Percentiles rank a stretch among this genome's conserved stretches.
Evolutionary conservation across 1,140 invertebrate genomes (phyloP).

Genomic region (Drosophila bipectinata): DNA sequence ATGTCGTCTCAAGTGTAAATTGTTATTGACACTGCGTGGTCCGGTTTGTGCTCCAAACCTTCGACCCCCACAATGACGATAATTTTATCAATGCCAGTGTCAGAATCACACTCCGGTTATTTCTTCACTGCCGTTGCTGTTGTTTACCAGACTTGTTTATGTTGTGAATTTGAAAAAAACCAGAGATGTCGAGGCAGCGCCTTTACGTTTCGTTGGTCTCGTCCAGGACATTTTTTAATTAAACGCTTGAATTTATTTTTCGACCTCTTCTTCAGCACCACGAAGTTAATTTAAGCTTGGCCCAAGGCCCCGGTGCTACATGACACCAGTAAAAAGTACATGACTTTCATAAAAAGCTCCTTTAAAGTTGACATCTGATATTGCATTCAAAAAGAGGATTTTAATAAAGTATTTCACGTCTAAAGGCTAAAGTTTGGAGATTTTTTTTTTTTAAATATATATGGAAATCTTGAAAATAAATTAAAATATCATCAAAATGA

Average conservation of each 20-base stretch:
- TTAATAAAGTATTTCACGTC: no score
- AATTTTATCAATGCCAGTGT: conserved; percentile 65
- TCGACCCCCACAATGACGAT: conserved; percentile 24
- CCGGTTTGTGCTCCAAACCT: not conserved
- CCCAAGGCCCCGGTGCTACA: no score
- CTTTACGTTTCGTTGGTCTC: not conserved
- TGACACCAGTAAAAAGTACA: no score
- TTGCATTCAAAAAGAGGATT: no score
- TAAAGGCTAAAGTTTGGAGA: no score
- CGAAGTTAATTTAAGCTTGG: conserved; percentile 37
- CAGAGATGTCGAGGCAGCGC: conserved; percentile 12
- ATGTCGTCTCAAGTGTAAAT: conserved; percentile 81
- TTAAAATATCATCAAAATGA: no score
- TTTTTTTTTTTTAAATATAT: no score
- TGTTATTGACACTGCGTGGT: conserved; percentile 78
- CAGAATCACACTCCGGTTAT: conserved; percentile 28
- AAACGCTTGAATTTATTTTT: conserved; percentile 37
- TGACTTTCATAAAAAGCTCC: no score
- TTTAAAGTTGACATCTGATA: conserved; percentile 9
- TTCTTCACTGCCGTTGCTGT: conserved; percentile 20
- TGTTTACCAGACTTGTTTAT: conserved; percentile 61
- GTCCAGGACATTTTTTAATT: conserved; percentile 37
- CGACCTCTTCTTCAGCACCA: not conserved
- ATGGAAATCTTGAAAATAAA: no score
- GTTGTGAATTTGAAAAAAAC: conserved; percentile 61